Evolutionary conservation across 2,888 invertebrate genomes (phyloP), one percentile per base, ranked within the genome.

Genomic region (Podotricha telesiphe): DNA sequence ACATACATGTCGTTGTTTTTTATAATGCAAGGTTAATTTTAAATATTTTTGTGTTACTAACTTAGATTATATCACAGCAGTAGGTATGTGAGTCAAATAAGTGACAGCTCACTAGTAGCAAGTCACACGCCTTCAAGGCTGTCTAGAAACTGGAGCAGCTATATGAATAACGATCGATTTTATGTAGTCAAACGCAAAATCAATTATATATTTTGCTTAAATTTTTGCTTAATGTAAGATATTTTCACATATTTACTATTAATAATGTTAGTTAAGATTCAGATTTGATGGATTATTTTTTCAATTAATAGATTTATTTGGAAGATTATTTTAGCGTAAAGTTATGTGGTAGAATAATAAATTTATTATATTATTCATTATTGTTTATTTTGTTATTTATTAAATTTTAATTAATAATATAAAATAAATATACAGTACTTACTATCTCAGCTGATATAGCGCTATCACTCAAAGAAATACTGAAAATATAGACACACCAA

Each of bases 391-490:
- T 28, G 28, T 28, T 2, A 4, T 28, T 28, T 28, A 6, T 28
- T 28, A 28, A 28, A 4, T 28, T 4, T 28, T 28, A 4, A 4
- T 28, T 28, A 4, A 28, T 28, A 10, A 37, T 45, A 6, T 59
- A 37, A 37, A 47, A 59, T 15, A 70, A 50, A 51, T 70, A 51
- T 67, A 63, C 50, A 53, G 5, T 17, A 90, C 91, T 91, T 81
- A 92, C 91, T 67, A 75, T 86, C 77, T 92, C 92, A 70, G 89
- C 82, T 20, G 91, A 89, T 79, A 93, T 89, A 45, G 91, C 91
- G 80, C 91, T 92, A 71, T 90, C 89, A 78, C 91, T 86, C 72
- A 87, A 75, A 2, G 91, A 88, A 76, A 91, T 89, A 70, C 89
- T 85, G 69, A 93, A 88, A 77, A 93, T 83, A 83, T 88, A 90